These are phyloP conservation scores for Notothenia coriiceps DNA, from an alignment of 2,113 vertebrate genomes.

Conservation along the genomic window DNA sequence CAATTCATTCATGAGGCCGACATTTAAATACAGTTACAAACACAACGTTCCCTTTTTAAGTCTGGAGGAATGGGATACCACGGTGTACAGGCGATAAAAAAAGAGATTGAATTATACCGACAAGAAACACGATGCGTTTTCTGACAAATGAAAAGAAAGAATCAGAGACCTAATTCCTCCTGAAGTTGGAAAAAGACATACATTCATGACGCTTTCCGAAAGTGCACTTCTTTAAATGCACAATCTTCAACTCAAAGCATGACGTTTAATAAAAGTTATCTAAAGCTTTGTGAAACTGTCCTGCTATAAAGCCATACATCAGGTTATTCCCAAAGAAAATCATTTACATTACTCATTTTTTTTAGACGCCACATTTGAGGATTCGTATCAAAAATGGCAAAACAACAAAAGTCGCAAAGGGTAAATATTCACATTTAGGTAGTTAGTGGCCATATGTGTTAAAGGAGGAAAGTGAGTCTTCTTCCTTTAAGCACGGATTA, in stretches of 20 bases:
- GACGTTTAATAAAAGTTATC: conserved; percentile 30
- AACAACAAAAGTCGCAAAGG: not conserved
- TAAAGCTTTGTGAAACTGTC: conserved; percentile 60
- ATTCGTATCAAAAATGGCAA: conserved; percentile 19
- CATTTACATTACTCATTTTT: not conserved
- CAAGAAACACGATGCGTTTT: conserved; percentile 20
- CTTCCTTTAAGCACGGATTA: conserved; percentile 7
- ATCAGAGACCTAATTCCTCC: no score
- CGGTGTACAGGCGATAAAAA: conserved; percentile 43
- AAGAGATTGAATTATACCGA: conserved; percentile 20
- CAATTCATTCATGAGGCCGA: conserved; percentile 53
- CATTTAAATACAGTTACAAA: conserved; percentile 21
- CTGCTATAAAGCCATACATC: not conserved
- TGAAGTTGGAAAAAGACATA: conserved; percentile 27
- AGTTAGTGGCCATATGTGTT: not conserved
- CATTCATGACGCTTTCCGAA: conserved; percentile 80
- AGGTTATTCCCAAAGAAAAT: not conserved
- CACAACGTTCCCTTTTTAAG: conserved; percentile 52
- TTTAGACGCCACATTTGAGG: not conserved
- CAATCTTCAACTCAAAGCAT: conserved; percentile 59
- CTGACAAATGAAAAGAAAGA: conserved; percentile 5
- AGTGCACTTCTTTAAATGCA: conserved; percentile 80
- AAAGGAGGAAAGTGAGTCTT: not conserved
- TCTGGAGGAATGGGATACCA: not conserved
- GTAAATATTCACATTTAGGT: conserved; percentile 30